Base-by-base conservation (phyloP, 2,797 vertebrate species). In the Semaprochilodus insignis region DNA sequence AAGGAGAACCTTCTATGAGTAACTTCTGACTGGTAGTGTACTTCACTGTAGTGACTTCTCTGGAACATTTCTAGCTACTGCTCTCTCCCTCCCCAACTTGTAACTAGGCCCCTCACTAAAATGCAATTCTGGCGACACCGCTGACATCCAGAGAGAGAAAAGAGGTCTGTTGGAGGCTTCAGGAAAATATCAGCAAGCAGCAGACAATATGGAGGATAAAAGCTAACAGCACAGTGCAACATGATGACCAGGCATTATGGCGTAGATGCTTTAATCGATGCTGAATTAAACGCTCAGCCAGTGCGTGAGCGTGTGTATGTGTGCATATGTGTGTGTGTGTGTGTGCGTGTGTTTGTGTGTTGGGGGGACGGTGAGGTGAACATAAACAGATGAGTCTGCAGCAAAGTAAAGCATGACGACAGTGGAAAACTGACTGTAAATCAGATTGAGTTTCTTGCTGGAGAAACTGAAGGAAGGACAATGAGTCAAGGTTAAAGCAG, bases 231-330 rank as follows among this genome's bases (percentile, higher is more conserved):
- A 54, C 36, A 16, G 73, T 15, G 52, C 52, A 77, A 74, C 74
- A 81, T 74, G 73, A 85, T 85, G 81, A 83, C 11, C 54, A 31
- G 63, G 48, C 21, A 77, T 57, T 67, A 74, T 36, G 66, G 25
- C 78, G 74, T 77, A 78, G 77, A 85, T 62, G 69, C 51, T 77
- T 72, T 78, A 81, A 85, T 85, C 78, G 77, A 77, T 85, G 74
- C 48, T 66, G 69, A 65, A 74, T 74, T 65, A 81, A 73, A 80
- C n/a, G n/a, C 23, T 25, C 15, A 14, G 10, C 25, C 23, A 27
- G 10, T 13, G 57, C 17, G 11, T 48, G 11, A 11, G 44, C 11
- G 44, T 48, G 44, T 48, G 44, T 44, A 7, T 44, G 44, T 44
- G 44, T 44, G 44, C 10, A 7, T 44, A 10, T 48, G 44, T 48